phyloP scores from a whole-genome alignment of 2,888 invertebrate genomes.

The Mellilla xanthometata region DNA sequence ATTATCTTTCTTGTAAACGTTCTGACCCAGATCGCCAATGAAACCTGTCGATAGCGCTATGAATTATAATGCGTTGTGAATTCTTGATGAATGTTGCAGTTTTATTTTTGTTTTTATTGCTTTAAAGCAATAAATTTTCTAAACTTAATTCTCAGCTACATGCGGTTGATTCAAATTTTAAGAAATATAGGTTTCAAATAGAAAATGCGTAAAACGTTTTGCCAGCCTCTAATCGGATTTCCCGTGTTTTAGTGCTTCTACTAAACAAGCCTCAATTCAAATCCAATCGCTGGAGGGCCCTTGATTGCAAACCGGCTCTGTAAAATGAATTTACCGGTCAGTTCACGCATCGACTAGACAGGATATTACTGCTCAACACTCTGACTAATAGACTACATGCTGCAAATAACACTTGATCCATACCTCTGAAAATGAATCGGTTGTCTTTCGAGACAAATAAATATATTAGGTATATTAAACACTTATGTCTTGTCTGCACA shows the following conservation, averaged over 20 bases:
- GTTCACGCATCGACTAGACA: conserved; percentile 37
- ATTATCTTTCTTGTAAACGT: conserved; percentile 45
- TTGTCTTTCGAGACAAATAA: too few relatives aligned
- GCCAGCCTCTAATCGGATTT: conserved; percentile 48
- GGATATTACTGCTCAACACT: conserved; percentile 51
- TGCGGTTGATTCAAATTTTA: conserved; percentile 38
- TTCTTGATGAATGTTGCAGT: conserved; percentile 17
- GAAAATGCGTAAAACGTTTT: conserved; percentile 43
- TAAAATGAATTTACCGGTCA: conserved; percentile 47
- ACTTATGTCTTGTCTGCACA: too few relatives aligned
- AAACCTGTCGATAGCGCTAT: conserved; percentile 37
- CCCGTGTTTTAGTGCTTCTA: conserved; percentile 42
- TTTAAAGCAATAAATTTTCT: too few relatives aligned
- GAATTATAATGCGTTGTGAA: conserved; percentile 26
- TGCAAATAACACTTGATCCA: too few relatives aligned
- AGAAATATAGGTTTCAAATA: conserved; percentile 55
- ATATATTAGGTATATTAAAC: too few relatives aligned
- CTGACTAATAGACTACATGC: conserved; percentile 5
- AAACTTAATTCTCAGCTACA: neutral
- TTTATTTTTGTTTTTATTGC: neutral
- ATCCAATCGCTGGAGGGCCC: conserved; percentile 41
- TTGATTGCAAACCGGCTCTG: conserved; percentile 28
- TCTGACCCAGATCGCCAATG: conserved; percentile 45
- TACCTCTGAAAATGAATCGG: too few relatives aligned
- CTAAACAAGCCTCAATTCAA: conserved; percentile 30